Evolutionary conservation across 2,797 vertebrate genomes (phyloP).

Genomic region (Halcyon leucocephala): DNA sequence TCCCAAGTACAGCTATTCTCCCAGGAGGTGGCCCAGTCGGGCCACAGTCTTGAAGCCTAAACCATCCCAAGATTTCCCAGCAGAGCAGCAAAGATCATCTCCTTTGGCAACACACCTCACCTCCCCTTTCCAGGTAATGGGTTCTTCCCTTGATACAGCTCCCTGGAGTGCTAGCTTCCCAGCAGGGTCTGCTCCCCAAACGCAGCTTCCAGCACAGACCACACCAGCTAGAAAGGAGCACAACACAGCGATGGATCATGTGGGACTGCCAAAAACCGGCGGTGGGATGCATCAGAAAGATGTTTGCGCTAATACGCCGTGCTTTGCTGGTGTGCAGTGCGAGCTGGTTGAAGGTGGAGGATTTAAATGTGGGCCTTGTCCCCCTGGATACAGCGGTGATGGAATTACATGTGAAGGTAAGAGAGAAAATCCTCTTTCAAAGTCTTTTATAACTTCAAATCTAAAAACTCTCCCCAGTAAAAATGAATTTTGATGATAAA

Average conservation of each 20-base stretch:
- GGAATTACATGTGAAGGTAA: constrained; percentile 82
- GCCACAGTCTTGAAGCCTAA: not conserved
- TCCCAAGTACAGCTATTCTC: not conserved
- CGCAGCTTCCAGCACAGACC: not conserved
- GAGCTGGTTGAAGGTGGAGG: not conserved
- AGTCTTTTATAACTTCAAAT: not conserved
- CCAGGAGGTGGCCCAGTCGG: not conserved
- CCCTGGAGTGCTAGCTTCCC: not conserved
- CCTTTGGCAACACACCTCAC: not conserved
- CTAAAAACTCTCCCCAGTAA: not conserved
- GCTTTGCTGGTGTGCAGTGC: constrained; percentile 79
- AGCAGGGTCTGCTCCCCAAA: not conserved
- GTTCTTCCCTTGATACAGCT: constrained; percentile 61
- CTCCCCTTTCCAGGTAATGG: constrained; percentile 16
- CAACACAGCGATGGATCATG: rapidly evolving
- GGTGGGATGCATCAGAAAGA: not conserved
- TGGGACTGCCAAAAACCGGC: not conserved
- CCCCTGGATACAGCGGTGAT: constrained; percentile 79
- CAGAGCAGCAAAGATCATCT: constrained; percentile 1
- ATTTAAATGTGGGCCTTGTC: constrained; percentile 81
- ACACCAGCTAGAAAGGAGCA: not conserved
- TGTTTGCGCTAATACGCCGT: constrained; percentile 60
- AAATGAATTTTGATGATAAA: not conserved
- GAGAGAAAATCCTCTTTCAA: not conserved
- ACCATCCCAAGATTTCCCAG: constrained; percentile 35